Evolutionary conservation across 2,113 vertebrate genomes (phyloP), one percentile per base, ranked within the genome.

Genomic region (Rousettus leschenaultii): DNA sequence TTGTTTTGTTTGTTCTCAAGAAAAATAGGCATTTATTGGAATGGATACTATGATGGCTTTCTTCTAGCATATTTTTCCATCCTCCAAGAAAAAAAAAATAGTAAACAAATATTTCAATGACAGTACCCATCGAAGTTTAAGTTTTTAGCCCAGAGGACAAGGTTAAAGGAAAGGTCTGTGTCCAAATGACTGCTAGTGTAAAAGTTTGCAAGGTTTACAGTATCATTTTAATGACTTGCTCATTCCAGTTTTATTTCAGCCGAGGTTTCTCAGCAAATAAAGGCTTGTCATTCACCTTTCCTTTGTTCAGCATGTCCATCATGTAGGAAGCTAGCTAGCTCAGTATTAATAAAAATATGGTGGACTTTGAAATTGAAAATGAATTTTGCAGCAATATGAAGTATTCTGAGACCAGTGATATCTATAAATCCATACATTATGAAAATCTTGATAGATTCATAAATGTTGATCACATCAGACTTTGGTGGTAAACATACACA

Each of bases 301-400:
- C 65, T 85, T 90, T 22, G 3, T 57, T 73, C 59, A 82, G 61
- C 35, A 12, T 22, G 45, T 45, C 80, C 28, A 68, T 90, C 75
- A 51, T 57, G 24, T 38, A 68, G 35, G 70, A 71, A 95, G 28
- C 63, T 38, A 95, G 28, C 63, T 38, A 63, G 35, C 55, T 87
- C 91, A 73, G 65, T 80, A 71, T 66, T 94, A 88, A 82, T 98
- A 80, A 85, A 68, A 85, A 73, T 68, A 61, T 78, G 70, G 71
- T 71, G 45, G 80, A 61, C 88, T 96, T 95, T 88, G 75, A 96
- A 97, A 95, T 94, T 78, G 94, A 84, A 97, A 96, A 96, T 90
- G 59, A 96, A 82, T 96, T 96, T 45, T 45, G 7, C 78, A 96
- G 73, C 80, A 68, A 85, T 78, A 65, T 71, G 35, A 71, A 82